phyloP scores from a whole-genome alignment of 2,888 invertebrate species.

The Steromphala cineraria region DNA sequence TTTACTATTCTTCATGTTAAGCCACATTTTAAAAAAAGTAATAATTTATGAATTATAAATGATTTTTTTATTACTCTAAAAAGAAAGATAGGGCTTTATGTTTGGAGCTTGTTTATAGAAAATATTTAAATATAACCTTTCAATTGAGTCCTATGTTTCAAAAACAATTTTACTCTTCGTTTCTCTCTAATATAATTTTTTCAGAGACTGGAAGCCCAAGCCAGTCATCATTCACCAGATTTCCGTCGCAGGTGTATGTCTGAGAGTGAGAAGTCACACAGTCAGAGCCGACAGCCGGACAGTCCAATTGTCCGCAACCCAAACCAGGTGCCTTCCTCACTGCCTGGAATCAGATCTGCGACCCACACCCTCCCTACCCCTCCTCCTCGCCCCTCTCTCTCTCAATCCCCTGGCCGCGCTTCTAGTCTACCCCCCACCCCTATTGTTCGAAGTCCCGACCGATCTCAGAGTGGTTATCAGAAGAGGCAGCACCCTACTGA shows the following conservation, averaged over 20 bases:
- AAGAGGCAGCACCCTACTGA: background rate
- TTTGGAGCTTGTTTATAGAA: no score
- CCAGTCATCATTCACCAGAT: constrained; percentile 7
- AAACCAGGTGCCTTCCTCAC: constrained; percentile 9
- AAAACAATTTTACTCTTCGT: no score
- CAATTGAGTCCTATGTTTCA: no score
- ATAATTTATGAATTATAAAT: no score
- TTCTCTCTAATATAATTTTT: background rate
- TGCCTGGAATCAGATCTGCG: background rate
- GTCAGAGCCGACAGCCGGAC: background rate
- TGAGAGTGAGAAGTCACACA: background rate
- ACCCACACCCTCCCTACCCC: background rate
- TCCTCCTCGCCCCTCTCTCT: background rate
- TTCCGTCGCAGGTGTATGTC: background rate
- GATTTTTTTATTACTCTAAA: no score
- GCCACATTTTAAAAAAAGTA: no score
- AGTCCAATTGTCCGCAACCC: constrained; percentile 4
- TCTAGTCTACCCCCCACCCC: background rate
- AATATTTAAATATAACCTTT: no score
- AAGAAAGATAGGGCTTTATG: no score
- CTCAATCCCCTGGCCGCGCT: background rate
- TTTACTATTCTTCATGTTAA: no score
- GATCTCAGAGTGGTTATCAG: background rate
- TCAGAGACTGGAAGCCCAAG: constrained; percentile 14
- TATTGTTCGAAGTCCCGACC: background rate